Percentiles rank a stretch among this genome's conserved stretches.
Evolutionary conservation across 2,888 invertebrate genomes (phyloP).

Genomic region (Frankliniella intonsa): DNA sequence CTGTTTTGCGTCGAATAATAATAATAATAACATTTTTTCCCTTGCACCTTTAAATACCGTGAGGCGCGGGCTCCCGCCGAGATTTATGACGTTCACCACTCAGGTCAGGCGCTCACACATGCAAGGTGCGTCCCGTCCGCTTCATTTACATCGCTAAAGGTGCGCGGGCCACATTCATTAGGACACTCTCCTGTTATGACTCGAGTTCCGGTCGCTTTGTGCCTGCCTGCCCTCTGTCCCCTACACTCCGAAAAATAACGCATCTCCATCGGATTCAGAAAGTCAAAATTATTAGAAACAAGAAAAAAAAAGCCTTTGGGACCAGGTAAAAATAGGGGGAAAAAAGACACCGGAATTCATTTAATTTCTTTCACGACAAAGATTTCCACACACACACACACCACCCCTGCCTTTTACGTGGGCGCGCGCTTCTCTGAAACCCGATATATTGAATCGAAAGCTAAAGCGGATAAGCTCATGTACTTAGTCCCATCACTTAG

Average conservation of each 20-base stretch:
- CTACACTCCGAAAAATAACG: too few relatives aligned
- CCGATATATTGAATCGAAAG: too few relatives aligned
- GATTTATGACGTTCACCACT: conserved; percentile 11
- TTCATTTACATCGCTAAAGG: conserved; percentile 3
- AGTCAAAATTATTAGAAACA: neutral
- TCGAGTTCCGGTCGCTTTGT: neutral
- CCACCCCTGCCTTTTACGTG: too few relatives aligned
- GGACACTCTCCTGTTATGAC: neutral
- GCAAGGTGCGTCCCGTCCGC: conserved; percentile 8
- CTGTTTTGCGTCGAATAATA: neutral
- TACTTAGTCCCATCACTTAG: too few relatives aligned
- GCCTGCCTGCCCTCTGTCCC: neutral
- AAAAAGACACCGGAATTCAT: neutral
- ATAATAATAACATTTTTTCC: neutral
- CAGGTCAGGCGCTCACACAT: neutral
- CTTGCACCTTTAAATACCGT: neutral
- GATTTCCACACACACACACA: neutral
- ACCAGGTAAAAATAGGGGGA: neutral
- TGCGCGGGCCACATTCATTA: conserved; percentile 13
- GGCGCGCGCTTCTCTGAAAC: too few relatives aligned
- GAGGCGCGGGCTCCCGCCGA: neutral
- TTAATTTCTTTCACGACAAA: neutral
- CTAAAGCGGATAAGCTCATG: too few relatives aligned
- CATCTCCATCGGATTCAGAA: too few relatives aligned
- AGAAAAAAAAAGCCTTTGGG: neutral